Evolutionary conservation across 2,888 invertebrate genomes (phyloP).

Genomic region (Yponomeuta evonymella): DNA sequence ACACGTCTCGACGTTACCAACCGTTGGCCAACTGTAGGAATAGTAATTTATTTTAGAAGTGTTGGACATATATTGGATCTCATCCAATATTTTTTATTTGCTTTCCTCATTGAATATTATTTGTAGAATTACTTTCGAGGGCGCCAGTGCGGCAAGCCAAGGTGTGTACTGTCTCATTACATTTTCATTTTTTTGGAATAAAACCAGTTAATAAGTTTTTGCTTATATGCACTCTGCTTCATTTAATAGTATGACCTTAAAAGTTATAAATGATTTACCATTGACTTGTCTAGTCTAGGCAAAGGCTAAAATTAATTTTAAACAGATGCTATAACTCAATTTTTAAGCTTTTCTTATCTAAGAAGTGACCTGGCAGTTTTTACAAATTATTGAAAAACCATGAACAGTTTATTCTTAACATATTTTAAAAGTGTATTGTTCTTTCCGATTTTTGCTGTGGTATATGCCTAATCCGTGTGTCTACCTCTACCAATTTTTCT

Average conservation of each 20-base stretch:
- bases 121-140: slow-evolving; percentile 23
- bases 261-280: slow-evolving; percentile 4
- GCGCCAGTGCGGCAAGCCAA: slow-evolving; percentile 5
- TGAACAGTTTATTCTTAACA: too few species aligned
- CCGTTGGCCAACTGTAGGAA: slow-evolving; percentile 24
- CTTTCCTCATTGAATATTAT: slow-evolving; percentile 43
- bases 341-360: neutral
- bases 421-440: too few species aligned
- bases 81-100: slow-evolving; percentile 60
- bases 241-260: neutral
- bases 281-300: neutral
- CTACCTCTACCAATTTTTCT: too few species aligned
- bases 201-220: neutral
- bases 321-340: neutral
- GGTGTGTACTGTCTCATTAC: slow-evolving; percentile 7
- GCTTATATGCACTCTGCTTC: neutral
- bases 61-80: slow-evolving; percentile 51
- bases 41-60: slow-evolving; percentile 67
- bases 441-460: too few species aligned
- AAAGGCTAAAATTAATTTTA: neutral
- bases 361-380: too few species aligned
- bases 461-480: too few species aligned
- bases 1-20: neutral
- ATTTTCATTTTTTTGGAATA: neutral
- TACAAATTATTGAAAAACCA: too few species aligned